Evolutionary conservation across 2,113 vertebrate species (phyloP), one percentile per base, ranked within the genome.

Genomic region (Canis aureus): DNA sequence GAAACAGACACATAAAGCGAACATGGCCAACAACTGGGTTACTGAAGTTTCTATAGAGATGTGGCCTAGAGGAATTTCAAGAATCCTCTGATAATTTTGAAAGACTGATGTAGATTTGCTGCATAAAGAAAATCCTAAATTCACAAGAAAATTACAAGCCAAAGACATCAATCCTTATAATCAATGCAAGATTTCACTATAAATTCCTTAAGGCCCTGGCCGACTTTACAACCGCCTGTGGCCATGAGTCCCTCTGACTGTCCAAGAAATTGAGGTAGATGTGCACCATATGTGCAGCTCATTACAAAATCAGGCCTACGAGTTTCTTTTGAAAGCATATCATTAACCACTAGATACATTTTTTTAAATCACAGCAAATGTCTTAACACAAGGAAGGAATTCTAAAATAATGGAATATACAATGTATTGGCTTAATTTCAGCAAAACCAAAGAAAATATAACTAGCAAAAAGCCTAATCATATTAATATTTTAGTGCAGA

Each of bases 401-500:
- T 94, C 79, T 93, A 91, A 91, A 97, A 69, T 67, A 97, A 93
- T 94, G 7, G 35, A 94, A 76, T 43, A 83, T 66, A 74, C 17
- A 86, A 51, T 55, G 1, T 53, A 66, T 90, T 95, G 35, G 86
- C 67, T 95, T 84, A 97, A 91, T 94, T 96, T 96, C 78, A 96
- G n/a, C 55, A 82, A 96, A 98, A 43, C 62, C 73, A 95, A 95
- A 97, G 82, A 97, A 96, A 97, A 92, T 49, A 74, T 67, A 89
- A 82, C 55, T 86, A 89, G 10, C 55, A 82, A 64, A 87, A 91
- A 55, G 4, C 8, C 35, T 94, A 95, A 89, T 79, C 29, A 74
- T 62, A 97, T 89, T 95, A 79, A 81, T 74, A 81, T 83, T 29
- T 93, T 92, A 95, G 32, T 16, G 16, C 25, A 96, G 35, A 96